Conservation (phyloP, 1,140 invertebrate species). For the Notospermus geniculatus region DNA sequence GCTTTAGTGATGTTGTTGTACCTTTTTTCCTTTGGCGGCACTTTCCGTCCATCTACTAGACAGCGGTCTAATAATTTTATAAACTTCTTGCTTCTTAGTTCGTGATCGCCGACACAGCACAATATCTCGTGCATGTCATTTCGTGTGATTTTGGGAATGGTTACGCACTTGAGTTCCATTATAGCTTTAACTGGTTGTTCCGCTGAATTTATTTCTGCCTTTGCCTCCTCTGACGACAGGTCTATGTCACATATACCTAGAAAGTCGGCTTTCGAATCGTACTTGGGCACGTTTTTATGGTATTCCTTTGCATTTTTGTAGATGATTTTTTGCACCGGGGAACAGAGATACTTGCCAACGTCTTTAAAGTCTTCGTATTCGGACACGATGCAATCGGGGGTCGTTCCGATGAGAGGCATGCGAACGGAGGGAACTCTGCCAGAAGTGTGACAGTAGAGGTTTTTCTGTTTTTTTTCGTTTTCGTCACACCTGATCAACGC, state of each 20-base stretch:
- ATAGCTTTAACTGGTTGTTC: neutral
- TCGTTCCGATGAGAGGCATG: slow-evolving; percentile 4
- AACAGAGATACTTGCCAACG: slow-evolving; percentile 1
- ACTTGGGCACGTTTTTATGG: neutral
- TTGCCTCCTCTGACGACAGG: neutral
- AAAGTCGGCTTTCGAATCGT: neutral
- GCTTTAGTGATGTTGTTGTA: slow-evolving; percentile 2
- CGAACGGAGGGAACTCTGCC: neutral
- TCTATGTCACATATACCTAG: slow-evolving; percentile 1
- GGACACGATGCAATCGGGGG: slow-evolving; percentile 6
- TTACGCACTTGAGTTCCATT: slow-evolving; percentile 3
- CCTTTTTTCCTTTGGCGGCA: neutral
- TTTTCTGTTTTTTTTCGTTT: neutral
- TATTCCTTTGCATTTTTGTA: slow-evolving; percentile 8
- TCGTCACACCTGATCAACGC: slow-evolving; percentile 4
- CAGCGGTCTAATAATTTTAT: neutral
- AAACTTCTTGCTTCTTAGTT: slow-evolving; percentile 6
- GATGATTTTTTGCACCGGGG: neutral
- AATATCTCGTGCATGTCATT: slow-evolving; percentile 8
- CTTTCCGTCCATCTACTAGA: neutral
- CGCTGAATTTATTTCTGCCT: neutral
- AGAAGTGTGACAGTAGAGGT: slow-evolving; percentile 3
- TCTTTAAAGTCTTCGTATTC: slow-evolving; percentile 8
- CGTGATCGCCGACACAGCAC: neutral
- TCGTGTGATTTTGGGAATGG: slow-evolving; percentile 1